Conservation (phyloP, 2,797 vertebrate species). For the Phalanger gymnotis region DNA sequence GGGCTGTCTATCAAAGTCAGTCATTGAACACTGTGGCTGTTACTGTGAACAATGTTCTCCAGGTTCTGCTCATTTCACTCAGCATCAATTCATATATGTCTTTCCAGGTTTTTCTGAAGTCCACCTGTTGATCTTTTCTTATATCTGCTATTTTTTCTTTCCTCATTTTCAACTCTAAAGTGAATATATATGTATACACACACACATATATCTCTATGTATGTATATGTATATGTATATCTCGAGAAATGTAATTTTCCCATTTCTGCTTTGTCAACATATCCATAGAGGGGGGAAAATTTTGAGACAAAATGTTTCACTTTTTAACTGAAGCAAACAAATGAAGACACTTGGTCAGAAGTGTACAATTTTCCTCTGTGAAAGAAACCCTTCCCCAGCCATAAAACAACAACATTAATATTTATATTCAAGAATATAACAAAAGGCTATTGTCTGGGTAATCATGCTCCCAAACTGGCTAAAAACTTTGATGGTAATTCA, state of each 20-base stretch:
- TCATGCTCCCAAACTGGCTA: conserved; percentile 15
- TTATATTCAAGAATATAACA: conserved; percentile 23
- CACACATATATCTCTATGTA: too few relatives aligned
- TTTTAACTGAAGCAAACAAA: conserved; percentile 33
- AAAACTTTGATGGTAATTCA: conserved; percentile 19
- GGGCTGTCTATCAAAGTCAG: too few relatives aligned
- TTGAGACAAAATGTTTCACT: conserved; percentile 19
- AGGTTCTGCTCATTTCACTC: too few relatives aligned
- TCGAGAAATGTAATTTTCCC: not conserved
- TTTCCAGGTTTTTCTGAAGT: too few relatives aligned
- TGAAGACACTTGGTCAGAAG: not conserved
- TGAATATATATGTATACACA: not conserved
- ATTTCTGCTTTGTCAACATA: not conserved
- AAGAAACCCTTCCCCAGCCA: conserved; percentile 1
- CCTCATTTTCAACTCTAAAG: not conserved
- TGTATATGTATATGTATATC: too few relatives aligned
- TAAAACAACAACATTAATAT: conserved; percentile 30
- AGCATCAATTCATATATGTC: too few relatives aligned
- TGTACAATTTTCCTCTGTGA: conserved; percentile 28
- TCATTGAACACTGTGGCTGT: too few relatives aligned
- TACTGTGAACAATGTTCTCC: too few relatives aligned
- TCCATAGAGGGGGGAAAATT: not conserved
- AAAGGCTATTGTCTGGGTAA: conserved; percentile 1
- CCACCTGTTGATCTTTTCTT: too few relatives aligned
- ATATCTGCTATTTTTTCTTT: not conserved